phyloP scores from a whole-genome alignment of 1,140 invertebrate species.

The Asobara japonica region DNA sequence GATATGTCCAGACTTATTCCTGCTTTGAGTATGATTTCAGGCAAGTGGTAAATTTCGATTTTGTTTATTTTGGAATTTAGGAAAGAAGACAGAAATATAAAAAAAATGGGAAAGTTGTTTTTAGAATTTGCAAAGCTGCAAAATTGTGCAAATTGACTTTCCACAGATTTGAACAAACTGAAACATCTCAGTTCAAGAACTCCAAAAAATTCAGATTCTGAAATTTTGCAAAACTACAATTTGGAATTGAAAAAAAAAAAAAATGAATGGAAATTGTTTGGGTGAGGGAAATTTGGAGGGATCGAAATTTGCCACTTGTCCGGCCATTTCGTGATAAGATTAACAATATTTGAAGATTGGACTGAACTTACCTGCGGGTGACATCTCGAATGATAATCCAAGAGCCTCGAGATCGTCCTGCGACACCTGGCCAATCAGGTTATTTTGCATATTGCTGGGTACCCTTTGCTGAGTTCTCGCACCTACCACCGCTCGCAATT shows the following conservation, averaged over 20 bases:
- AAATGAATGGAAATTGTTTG: not conserved
- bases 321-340: too few species aligned
- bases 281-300: not conserved
- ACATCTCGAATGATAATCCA: constrained; percentile 76
- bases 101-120: too few species aligned
- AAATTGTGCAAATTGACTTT: too few species aligned
- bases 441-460: constrained; percentile 62
- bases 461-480: constrained; percentile 75
- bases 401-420: constrained; percentile 75
- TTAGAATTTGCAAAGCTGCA: too few species aligned
- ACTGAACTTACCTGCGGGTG: constrained; percentile 70
- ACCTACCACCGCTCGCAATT: constrained; percentile 86
- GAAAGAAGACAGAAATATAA: too few species aligned
- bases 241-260: too few species aligned
- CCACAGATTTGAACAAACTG: too few species aligned
- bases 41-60: not conserved
- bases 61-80: not conserved
- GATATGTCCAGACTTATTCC: not conserved
- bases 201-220: too few species aligned
- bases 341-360: not conserved
- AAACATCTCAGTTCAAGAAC: too few species aligned
- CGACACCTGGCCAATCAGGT: constrained; percentile 64
- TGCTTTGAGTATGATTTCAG: not conserved
- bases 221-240: too few species aligned
- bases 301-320: too few species aligned